phyloP scores from a whole-genome alignment of 2,797 vertebrate genomes.

The Saxicola maurus region DNA sequence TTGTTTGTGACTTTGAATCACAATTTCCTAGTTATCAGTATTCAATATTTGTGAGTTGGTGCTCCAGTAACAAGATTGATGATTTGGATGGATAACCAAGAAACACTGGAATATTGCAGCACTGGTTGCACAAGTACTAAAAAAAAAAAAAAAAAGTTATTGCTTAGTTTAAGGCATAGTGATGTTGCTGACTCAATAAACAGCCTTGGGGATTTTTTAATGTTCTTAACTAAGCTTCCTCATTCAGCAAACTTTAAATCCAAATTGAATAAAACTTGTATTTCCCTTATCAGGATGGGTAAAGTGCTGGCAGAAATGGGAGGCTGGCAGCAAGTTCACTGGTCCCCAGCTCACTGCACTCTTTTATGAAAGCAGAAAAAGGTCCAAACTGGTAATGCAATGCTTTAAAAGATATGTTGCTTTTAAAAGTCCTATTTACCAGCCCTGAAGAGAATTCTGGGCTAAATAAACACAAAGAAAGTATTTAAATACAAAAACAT shows the following conservation, averaged over 20 bases:
- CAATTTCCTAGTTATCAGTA: neutral
- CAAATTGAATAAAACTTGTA: neutral
- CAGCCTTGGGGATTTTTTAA: neutral
- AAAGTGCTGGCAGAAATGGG: neutral
- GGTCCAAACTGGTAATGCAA: neutral
- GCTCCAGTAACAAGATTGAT: neutral
- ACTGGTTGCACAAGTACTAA: neutral
- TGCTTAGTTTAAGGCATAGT: neutral
- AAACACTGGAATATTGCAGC: neutral
- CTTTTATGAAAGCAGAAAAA: neutral
- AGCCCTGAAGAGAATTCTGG: neutral
- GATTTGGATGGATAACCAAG: neutral
- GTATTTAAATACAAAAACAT: neutral
- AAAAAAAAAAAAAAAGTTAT: neutral
- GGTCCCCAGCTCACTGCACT: neutral
- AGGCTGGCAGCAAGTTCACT: neutral
- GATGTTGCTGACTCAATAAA: neutral
- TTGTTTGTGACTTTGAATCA: neutral
- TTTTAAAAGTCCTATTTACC: neutral
- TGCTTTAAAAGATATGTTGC: neutral
- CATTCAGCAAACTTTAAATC: neutral
- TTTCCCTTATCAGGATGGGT: neutral
- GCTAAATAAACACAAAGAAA: neutral
- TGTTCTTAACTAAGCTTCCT: neutral
- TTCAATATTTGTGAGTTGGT: neutral